A percentile compares a stretch with the other conserved stretches of the same genome.
phyloP scores from a whole-genome alignment of 2,888 invertebrate species.

The Agrotis segetum region DNA sequence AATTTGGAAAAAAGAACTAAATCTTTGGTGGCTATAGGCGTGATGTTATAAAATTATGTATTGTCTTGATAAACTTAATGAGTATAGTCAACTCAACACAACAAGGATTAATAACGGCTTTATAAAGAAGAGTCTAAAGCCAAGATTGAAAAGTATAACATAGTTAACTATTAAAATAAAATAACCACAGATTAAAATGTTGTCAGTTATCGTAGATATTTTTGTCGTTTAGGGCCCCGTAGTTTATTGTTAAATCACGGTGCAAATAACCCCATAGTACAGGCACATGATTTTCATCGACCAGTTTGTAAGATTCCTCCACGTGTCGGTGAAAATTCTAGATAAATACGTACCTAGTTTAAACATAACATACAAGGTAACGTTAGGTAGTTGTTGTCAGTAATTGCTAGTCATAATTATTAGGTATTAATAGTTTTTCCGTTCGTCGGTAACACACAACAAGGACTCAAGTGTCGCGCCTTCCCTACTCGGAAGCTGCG shows the following conservation, averaged over 20 bases:
- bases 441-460: constrained; percentile 79
- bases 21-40: no score
- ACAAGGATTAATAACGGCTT: background rate
- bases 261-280: no score
- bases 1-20: no score
- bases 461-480: constrained; percentile 79
- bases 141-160: background rate
- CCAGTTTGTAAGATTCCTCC: no score
- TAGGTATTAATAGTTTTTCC: constrained; percentile 86
- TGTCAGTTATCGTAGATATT: no score
- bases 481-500: constrained; percentile 81
- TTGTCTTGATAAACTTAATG: no score
- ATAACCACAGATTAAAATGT: background rate
- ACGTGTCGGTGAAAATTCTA: background rate
- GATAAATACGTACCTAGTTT: background rate
- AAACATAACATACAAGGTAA: background rate
- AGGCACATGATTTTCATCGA: no score
- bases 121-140: no score
- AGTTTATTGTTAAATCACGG: background rate
- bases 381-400: constrained; percentile 40
- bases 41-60: no score
- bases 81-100: no score
- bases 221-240: no score
- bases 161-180: background rate
- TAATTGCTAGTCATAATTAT: constrained; percentile 79